These are phyloP conservation scores for Drosophila acutilabella DNA, from an alignment of 2,888 invertebrate species.

Conservation along the genomic window DNA sequence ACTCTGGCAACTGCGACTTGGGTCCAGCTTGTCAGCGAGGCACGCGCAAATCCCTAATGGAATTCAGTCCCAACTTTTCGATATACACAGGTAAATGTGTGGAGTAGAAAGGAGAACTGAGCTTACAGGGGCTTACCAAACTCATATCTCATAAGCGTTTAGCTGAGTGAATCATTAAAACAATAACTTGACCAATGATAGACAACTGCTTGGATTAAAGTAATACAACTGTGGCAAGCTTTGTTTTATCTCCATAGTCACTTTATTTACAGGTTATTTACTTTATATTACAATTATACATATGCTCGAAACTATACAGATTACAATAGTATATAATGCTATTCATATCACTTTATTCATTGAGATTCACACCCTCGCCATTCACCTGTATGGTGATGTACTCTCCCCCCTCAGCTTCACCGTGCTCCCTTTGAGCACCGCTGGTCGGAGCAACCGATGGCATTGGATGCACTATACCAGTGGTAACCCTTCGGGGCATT, in stretches of 20 bases:
- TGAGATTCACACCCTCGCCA: slow-evolving; percentile 76
- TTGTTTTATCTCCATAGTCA: background rate
- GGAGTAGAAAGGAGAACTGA: slow-evolving; percentile 3
- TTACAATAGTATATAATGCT: slow-evolving; percentile 27
- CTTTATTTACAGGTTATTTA: slow-evolving; percentile 29
- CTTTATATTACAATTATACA: slow-evolving; percentile 14
- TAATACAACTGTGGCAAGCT: too few relatives aligned
- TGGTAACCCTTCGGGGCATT: slow-evolving; percentile 34
- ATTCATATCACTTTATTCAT: slow-evolving; percentile 45
- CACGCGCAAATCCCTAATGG: slow-evolving; percentile 77
- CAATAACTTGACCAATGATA: slow-evolving; percentile 1
- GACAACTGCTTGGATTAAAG: background rate
- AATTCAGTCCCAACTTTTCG: slow-evolving; percentile 47
- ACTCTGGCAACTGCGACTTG: slow-evolving; percentile 18
- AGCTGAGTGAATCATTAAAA: slow-evolving; percentile 60
- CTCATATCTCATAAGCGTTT: slow-evolving; percentile 28
- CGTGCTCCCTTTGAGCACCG: slow-evolving; percentile 22
- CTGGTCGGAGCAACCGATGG: background rate
- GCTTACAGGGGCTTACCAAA: slow-evolving; percentile 18
- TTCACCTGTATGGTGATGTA: slow-evolving; percentile 74
- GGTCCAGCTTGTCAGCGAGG: slow-evolving; percentile 52
- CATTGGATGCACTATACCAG: slow-evolving; percentile 17
- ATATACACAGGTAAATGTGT: background rate
- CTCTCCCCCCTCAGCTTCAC: slow-evolving; percentile 39
- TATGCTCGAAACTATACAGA: slow-evolving; percentile 15